These are phyloP conservation scores for Donacobius atricapilla DNA, from an alignment of 2,113 vertebrate genomes.

Conservation along the genomic window DNA sequence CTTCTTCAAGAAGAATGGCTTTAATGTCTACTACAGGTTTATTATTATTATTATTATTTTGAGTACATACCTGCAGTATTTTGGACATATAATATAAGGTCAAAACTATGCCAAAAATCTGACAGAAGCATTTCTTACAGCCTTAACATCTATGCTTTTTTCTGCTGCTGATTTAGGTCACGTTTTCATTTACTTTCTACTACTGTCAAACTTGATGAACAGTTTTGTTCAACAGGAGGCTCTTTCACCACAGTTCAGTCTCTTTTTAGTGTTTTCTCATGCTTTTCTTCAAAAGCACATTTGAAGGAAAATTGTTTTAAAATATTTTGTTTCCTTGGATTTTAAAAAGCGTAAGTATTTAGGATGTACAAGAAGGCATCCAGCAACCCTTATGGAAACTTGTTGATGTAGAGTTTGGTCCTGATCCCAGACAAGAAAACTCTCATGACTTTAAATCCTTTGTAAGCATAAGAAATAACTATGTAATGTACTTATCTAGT, in stretches of 20 bases:
- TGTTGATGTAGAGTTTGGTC: constrained; percentile 8
- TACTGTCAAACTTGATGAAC: constrained; percentile 57
- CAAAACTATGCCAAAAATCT: constrained; percentile 48
- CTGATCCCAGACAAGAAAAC: neutral
- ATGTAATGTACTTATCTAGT: constrained; percentile 9
- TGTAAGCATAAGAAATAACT: neutral
- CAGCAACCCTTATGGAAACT: constrained; percentile 3
- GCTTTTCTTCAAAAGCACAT: constrained; percentile 33
- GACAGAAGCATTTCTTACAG: constrained; percentile 3
- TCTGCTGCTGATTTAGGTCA: constrained; percentile 47
- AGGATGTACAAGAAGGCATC: neutral
- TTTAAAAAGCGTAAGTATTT: neutral
- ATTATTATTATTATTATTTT: constrained; percentile 5
- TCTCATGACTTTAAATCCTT: constrained; percentile 16
- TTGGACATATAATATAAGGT: constrained; percentile 13
- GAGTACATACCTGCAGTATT: constrained; percentile 31
- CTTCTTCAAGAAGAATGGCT: constrained; percentile 30
- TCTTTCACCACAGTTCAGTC: constrained; percentile 22
- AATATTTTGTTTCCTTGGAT: constrained; percentile 43
- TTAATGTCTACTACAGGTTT: constrained; percentile 9
- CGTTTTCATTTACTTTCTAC: constrained; percentile 52
- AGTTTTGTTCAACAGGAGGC: neutral
- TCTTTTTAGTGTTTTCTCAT: constrained; percentile 18
- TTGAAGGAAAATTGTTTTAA: constrained; percentile 22
- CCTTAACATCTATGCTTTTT: neutral